Evolutionary conservation across 1,140 invertebrate genomes (phyloP), one percentile per base, ranked within the genome.

Genomic region (Reticulitermes speratus): DNA sequence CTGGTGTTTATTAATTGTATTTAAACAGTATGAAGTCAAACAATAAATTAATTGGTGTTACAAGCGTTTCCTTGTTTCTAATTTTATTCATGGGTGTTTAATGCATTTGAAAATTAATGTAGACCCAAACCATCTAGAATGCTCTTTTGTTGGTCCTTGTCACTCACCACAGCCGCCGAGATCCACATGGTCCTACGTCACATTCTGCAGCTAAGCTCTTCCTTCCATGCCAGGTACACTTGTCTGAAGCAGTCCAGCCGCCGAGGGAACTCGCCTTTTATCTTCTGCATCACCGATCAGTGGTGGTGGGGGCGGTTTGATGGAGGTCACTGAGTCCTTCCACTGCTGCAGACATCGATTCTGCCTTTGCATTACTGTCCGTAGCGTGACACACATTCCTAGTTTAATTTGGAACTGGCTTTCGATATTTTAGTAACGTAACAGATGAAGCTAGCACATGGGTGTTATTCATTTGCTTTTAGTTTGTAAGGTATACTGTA

Each of bases 101-200:
- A 5, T 21, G 19, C 52, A 5, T 55, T 55, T 55, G 52, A 21
- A 55, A 55, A 55, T 19, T 55, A 55, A 55, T 55, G 19, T 21
- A 38, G 38, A 38, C 38, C 14, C 16, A 5, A 55, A 16, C 1
- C 19, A 12, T 21, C 19, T 55, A 19, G 19, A 55, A 55, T 16
- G 52, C 3, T 16, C 52, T 1, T 5, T 1, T 12, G 3, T 55
- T 55, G 14, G 11, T 1, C 3, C 14, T 1, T 21, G 52, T 55
- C 65, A 75, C 65, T 75, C 65, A 75, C 65, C 65, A 75, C 65
- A n/a, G 65, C 65, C 65, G 65, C 65, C 7, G 65, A 75, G 65
- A 75, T 75, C 65, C 65, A 75, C 65, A 75, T 75, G 7, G 25
- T 75, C 9, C 25, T 30, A 30, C 65, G 65, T 75, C 65, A 75